These are phyloP conservation scores for Alosa alosa DNA, from an alignment of 2,113 vertebrate species.

Conservation along the genomic window DNA sequence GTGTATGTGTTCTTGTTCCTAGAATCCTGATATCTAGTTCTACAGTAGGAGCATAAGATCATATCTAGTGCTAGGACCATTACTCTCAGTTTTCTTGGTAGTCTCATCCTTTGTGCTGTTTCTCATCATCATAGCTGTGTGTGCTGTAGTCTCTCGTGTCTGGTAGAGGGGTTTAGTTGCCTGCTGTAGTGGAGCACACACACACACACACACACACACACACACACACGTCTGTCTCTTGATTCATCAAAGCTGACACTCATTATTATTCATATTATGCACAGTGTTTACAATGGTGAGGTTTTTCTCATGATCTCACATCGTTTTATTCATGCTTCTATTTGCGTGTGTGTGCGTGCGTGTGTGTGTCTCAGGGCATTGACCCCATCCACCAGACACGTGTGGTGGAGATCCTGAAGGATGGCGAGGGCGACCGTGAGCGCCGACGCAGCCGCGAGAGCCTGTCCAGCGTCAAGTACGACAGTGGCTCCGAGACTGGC, in stretches of 20 bases:
- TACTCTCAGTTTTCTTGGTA: background rate
- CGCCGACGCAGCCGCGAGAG: constrained; percentile 78
- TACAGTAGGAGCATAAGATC: background rate
- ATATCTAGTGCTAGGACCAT: background rate
- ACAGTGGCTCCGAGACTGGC: constrained; percentile 85
- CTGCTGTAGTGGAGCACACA: too few species aligned
- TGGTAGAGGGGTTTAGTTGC: too few species aligned
- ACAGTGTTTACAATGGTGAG: background rate
- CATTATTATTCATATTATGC: background rate
- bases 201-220: too few species aligned
- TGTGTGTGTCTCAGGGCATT: constrained; percentile 75
- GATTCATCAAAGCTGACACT: background rate
- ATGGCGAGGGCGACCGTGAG: constrained; percentile 81
- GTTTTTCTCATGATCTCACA: background rate
- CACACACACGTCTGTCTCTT: background rate
- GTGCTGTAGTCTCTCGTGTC: too few species aligned
- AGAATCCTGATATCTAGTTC: background rate
- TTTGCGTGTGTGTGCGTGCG: background rate
- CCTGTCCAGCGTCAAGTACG: constrained; percentile 88
- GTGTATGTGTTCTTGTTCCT: background rate
- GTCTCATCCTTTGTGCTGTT: background rate
- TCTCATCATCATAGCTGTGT: background rate
- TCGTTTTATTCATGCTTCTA: background rate
- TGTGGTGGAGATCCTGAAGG: constrained; percentile 94
- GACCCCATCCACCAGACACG: constrained; percentile 93